phyloP scores from a whole-genome alignment of 2,797 vertebrate species.

The Acropternis orthonyx region DNA sequence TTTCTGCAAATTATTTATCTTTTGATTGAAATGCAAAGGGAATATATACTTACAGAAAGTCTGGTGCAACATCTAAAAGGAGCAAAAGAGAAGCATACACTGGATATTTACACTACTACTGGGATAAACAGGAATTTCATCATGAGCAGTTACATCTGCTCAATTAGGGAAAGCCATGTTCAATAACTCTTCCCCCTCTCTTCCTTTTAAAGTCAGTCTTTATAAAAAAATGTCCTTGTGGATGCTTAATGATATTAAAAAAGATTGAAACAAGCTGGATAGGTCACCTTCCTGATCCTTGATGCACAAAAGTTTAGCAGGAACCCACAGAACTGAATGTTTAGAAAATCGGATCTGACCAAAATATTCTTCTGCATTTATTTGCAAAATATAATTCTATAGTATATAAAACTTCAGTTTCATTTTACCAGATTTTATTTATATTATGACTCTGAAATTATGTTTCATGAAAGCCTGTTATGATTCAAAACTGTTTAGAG shows the following conservation, averaged over 20 bases:
- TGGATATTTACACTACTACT: not conserved
- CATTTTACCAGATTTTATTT: not conserved
- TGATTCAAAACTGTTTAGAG: not conserved
- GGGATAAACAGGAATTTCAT: not conserved
- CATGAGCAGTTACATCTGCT: not conserved
- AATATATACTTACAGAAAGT: accelerated
- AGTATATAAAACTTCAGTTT: not conserved
- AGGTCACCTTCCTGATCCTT: not conserved
- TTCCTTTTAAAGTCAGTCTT: not conserved
- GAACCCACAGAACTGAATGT: not conserved
- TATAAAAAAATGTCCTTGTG: not conserved
- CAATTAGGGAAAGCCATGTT: not conserved
- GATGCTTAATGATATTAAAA: not conserved
- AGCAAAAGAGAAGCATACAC: not conserved
- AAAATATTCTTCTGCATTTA: not conserved
- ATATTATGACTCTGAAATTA: not conserved
- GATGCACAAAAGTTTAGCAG: not conserved
- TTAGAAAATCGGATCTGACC: not conserved
- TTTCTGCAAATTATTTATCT: not conserved
- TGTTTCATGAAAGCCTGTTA: not conserved
- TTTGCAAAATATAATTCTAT: not conserved
- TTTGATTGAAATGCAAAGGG: not conserved
- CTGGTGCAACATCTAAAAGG: not conserved
- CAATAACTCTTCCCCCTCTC: not conserved
- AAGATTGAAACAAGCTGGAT: not conserved